Evolutionary conservation across 1,140 invertebrate species (phyloP), one percentile per base, ranked within the genome.

Genomic region (Zaprionus camerounensis): DNA sequence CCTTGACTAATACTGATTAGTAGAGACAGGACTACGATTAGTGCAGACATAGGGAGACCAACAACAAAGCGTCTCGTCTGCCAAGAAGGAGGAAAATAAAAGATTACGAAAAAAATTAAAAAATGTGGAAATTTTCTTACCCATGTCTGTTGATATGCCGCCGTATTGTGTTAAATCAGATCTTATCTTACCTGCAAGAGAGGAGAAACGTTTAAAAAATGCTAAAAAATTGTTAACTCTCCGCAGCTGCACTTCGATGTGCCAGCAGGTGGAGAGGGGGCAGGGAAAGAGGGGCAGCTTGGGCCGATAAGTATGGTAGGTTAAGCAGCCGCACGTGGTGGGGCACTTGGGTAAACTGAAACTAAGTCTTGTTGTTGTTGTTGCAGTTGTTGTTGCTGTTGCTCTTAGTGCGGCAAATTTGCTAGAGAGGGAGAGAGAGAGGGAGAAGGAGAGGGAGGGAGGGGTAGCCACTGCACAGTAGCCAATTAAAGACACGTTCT

Each of bases 101-200:
- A 68, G 34, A 55, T 57, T 70, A 67, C 69, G 72, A 68, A 57
- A 69, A 68, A 78, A 81, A 76, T 57, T 62, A 68, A 86, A 82
- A 92, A 86, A 92, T 81, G 85, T 91, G 84, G 78, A 92, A 92
- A 84, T 91, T 81, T 92, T 91, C 91, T 92, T 92, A 92, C 91
- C 91, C 91, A 92, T 92, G 82, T 92, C 91, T 92, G 91, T 90
- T 92, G 91, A 92, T 92, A 92, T 92, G 85, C 91, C 91, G 91
- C 91, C 91, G 82, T 92, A 92, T 92, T 92, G 91, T 92, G 91
- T 92, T 91, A 92, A 92, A 92, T 92, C 91, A 84, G 91, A 92
- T 92, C 91, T 91, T 92, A 92, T 92, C 91, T 92, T 92, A 92
- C 91, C 91, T 92, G 80, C 73, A 92, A 92, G 78, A 85, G 72